These are phyloP conservation scores for Acestrorhynchus altus DNA, from an alignment of 2,797 vertebrate genomes.

Conservation along the genomic window DNA sequence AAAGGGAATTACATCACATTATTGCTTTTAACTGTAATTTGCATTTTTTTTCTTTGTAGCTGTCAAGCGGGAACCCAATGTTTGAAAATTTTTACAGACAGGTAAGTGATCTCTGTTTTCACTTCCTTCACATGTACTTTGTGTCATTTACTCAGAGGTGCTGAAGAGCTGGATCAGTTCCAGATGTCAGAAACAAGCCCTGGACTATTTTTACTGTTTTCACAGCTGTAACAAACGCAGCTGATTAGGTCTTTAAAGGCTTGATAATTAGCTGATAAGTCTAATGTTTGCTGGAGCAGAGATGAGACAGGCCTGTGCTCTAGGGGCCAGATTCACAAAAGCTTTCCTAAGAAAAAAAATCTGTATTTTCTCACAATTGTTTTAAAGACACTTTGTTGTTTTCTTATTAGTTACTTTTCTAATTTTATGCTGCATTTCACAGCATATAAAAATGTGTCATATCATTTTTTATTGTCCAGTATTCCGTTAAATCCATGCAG, in stretches of 20 bases:
- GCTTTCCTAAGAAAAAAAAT: too few species aligned
- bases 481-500: too few species aligned
- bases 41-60: conserved; percentile 74
- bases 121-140: neutral
- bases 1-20: too few species aligned
- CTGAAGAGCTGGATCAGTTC: neutral
- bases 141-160: neutral
- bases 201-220: neutral
- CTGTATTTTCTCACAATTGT: too few species aligned
- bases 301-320: neutral
- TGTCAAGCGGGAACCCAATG: conserved; percentile 88
- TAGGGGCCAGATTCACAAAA: too few species aligned
- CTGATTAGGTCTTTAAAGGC: neutral
- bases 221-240: neutral
- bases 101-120: conserved; percentile 72
- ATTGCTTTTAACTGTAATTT: neutral
- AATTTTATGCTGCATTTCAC: too few species aligned
- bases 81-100: conserved; percentile 95
- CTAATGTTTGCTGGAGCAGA: neutral
- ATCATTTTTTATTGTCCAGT: too few species aligned
- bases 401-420: too few species aligned
- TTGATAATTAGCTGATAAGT: conserved; percentile 1
- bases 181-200: neutral
- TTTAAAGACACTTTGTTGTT: too few species aligned
- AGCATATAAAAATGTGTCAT: too few species aligned